phyloP scores from a whole-genome alignment of 1,140 invertebrate genomes.

The Acromyrmex charruanus region DNA sequence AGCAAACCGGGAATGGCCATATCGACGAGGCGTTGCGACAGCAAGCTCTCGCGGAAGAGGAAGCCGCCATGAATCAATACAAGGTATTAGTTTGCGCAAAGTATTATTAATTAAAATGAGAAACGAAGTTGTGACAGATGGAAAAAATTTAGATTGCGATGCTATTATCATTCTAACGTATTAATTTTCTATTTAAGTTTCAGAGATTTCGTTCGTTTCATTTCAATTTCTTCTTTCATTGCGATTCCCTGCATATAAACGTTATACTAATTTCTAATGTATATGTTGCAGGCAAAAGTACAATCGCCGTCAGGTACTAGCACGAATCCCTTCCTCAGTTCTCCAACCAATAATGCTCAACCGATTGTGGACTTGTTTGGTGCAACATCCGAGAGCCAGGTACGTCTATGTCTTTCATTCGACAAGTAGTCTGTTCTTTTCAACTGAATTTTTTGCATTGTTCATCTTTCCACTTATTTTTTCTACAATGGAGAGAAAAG shows the following conservation, averaged over 20 bases:
- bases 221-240: not conserved
- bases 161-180: not conserved
- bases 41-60: slow-evolving; percentile 97
- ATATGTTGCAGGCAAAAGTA: slow-evolving; percentile 90
- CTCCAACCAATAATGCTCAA: slow-evolving; percentile 86
- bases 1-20: slow-evolving; percentile 90
- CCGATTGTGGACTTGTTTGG: slow-evolving; percentile 94
- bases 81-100: slow-evolving; percentile 89
- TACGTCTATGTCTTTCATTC: slow-evolving; percentile 61
- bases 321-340: slow-evolving; percentile 95
- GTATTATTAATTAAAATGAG: not conserved
- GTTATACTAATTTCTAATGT: not conserved
- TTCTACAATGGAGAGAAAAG: too few relatives aligned
- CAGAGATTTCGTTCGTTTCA: not conserved
- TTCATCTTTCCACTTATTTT: too few relatives aligned
- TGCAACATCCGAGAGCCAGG: slow-evolving; percentile 84
- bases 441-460: too few relatives aligned
- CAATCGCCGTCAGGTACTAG: slow-evolving; percentile 91
- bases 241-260: not conserved
- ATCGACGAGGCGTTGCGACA: slow-evolving; percentile 95
- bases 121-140: not conserved
- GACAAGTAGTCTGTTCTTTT: too few relatives aligned
- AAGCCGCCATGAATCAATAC: slow-evolving; percentile 97
- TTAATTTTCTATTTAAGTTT: slow-evolving; percentile 11
- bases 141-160: not conserved